A percentile compares a stretch with the other conserved stretches of the same genome.
These are phyloP conservation scores for Turritopsis rubra DNA, from an alignment of 30 jellyfish, hydroid and myxozoan species.

Conservation along the genomic window DNA sequence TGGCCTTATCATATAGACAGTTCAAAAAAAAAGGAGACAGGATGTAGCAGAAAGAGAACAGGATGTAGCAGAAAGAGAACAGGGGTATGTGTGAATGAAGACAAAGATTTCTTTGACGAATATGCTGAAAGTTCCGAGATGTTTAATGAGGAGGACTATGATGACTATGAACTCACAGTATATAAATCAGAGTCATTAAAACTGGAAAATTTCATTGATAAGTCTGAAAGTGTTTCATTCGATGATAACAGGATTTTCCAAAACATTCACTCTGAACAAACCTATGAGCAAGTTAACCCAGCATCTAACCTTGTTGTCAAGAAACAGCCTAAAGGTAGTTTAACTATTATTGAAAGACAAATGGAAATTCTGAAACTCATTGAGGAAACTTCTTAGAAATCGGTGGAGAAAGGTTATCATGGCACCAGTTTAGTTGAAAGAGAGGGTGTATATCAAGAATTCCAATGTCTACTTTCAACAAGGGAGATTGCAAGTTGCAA, in stretches of 20 bases:
- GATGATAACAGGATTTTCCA: neutral
- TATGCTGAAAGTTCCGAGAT: neutral
- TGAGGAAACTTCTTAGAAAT: neutral
- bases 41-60: neutral
- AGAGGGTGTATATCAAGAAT: neutral
- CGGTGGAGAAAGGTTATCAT: neutral
- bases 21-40: neutral
- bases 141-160: neutral
- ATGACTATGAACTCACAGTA: neutral
- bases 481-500: neutral
- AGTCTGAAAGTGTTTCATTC: neutral
- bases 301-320: neutral
- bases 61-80: neutral
- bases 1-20: slow-evolving; percentile 10
- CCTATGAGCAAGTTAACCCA: neutral
- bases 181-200: neutral
- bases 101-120: neutral
- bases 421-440: neutral
- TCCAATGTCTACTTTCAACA: neutral
- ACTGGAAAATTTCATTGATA: neutral
- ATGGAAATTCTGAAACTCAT: neutral
- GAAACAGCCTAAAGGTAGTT: neutral
- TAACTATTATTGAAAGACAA: neutral
- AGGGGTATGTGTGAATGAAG: neutral
- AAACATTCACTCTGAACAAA: neutral